Percentiles rank a stretch among this genome's conserved stretches.
Conservation (phyloP, 2,888 invertebrate genomes). For the Aromia moschata region DNA sequence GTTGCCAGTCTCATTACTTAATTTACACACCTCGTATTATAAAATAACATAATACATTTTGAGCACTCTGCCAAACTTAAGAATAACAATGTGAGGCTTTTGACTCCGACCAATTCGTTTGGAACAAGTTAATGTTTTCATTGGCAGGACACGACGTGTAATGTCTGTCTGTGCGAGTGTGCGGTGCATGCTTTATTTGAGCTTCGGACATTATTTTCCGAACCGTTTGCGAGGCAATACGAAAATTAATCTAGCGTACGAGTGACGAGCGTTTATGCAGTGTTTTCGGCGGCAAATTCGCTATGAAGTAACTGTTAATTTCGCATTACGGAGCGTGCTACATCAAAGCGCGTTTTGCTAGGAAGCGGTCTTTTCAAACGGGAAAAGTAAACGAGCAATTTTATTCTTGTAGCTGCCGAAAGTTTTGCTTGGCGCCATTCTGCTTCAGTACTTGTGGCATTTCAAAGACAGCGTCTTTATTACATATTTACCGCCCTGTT, state of each 20-base stretch:
- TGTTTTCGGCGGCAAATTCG: conserved; percentile 14
- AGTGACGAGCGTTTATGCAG: conserved; percentile 5
- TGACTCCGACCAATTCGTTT: conserved; percentile 13
- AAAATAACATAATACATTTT: no score
- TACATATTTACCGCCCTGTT: no score
- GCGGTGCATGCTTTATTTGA: conserved; percentile 15
- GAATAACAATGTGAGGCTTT: conserved; percentile 26
- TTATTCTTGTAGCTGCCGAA: no score
- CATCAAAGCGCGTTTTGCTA: not conserved
- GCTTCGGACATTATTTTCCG: conserved; percentile 31
- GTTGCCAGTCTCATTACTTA: no score
- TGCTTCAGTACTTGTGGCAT: no score
- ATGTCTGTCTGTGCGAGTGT: conserved; percentile 10
- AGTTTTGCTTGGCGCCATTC: no score
- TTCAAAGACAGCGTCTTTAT: no score
- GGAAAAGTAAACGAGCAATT: no score
- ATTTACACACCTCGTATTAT: no score
- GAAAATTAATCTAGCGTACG: conserved; percentile 18
- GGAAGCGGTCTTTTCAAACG: no score
- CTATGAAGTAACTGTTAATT: conserved; percentile 13
- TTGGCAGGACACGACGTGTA: conserved; percentile 13
- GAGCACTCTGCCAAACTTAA: conserved; percentile 22
- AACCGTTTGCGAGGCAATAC: conserved; percentile 18
- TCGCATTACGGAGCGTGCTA: not conserved
- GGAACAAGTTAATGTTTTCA: conserved; percentile 19